phyloP scores from a whole-genome alignment of 2,888 invertebrate genomes.

The Thymelicus sylvestris region DNA sequence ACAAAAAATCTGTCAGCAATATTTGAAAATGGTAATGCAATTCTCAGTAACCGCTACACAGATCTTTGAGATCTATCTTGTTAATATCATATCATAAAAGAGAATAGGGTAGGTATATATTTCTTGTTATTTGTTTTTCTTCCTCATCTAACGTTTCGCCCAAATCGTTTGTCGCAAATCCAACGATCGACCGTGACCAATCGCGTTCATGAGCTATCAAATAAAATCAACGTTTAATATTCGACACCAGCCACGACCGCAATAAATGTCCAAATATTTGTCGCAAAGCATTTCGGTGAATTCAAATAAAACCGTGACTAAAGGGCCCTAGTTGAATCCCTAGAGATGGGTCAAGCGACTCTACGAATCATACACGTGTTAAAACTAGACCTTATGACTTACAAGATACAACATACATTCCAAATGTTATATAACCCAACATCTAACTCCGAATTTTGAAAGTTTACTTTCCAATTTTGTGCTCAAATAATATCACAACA shows the following conservation, averaged over 20 bases:
- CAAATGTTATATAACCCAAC: conserved; percentile 35
- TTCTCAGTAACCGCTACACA: no score
- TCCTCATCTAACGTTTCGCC: conserved; percentile 42
- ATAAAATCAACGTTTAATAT: conserved; percentile 76
- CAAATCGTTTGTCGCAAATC: conserved; percentile 56
- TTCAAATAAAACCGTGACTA: conserved; percentile 83
- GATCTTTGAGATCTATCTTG: no score
- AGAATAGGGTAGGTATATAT: conserved; percentile 21
- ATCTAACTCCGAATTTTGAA: conserved; percentile 38
- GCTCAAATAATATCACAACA: conserved; percentile 20
- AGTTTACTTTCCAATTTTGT: conserved; percentile 6
- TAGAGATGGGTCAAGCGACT: conserved; percentile 72
- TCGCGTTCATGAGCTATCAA: conserved; percentile 58
- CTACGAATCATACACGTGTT: conserved; percentile 38
- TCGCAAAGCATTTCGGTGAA: conserved; percentile 73
- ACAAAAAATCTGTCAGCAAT: no score
- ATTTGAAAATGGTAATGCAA: no score
- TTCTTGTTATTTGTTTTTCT: conserved; percentile 22
- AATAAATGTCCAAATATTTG: conserved; percentile 85
- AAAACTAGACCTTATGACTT: conserved; percentile 40
- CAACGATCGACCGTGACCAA: conserved; percentile 67
- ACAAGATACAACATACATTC: conserved; percentile 3
- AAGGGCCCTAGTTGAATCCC: conserved; percentile 72
- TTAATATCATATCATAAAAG: conserved; percentile 4
- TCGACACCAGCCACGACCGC: conserved; percentile 69